Conservation (phyloP, 2,113 vertebrate genomes). For the Atherinomorus stipes region DNA sequence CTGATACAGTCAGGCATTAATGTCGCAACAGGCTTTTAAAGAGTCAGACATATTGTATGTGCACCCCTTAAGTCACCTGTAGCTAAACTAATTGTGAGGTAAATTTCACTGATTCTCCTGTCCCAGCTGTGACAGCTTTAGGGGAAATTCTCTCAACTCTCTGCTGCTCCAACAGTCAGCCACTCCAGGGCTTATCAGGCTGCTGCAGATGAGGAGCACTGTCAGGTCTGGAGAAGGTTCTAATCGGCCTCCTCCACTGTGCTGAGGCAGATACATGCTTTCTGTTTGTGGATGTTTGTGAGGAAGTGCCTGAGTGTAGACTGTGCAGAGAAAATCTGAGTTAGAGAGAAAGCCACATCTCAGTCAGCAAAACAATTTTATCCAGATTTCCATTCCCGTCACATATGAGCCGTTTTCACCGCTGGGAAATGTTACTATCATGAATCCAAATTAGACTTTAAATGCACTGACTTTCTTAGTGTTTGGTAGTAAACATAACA, state of each 20-base stretch:
- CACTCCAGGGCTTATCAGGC: conserved; percentile 76
- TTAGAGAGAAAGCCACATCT: conserved; percentile 24
- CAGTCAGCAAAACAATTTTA: conserved; percentile 43
- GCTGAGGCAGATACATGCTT: conserved; percentile 59
- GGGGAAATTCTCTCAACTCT: conserved; percentile 26
- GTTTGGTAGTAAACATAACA: conserved; percentile 16
- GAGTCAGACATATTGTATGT: conserved; percentile 38
- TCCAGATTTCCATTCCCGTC: conserved; percentile 20
- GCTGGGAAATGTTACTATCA: conserved; percentile 31
- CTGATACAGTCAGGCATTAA: conserved; percentile 47
- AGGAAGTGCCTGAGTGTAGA: conserved; percentile 16
- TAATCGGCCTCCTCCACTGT: conserved; percentile 74
- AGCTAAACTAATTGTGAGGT: conserved; percentile 67
- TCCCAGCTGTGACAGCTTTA: conserved; percentile 40
- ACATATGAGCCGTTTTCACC: conserved; percentile 30
- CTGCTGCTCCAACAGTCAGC: conserved; percentile 42
- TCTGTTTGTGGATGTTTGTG: conserved; percentile 29
- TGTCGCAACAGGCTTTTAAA: conserved; percentile 44
- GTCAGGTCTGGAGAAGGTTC: conserved; percentile 69
- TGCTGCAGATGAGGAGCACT: conserved; percentile 73
- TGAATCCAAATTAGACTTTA: conserved; percentile 31
- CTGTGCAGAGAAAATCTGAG: conserved; percentile 20
- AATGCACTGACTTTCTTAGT: conserved; percentile 6
- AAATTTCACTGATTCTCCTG: conserved; percentile 66
- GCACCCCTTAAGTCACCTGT: conserved; percentile 14